Evolutionary conservation across 2,888 invertebrate genomes (phyloP), one percentile per base, ranked within the genome.

Genomic region (Scaptomyza cyrtandrae): DNA sequence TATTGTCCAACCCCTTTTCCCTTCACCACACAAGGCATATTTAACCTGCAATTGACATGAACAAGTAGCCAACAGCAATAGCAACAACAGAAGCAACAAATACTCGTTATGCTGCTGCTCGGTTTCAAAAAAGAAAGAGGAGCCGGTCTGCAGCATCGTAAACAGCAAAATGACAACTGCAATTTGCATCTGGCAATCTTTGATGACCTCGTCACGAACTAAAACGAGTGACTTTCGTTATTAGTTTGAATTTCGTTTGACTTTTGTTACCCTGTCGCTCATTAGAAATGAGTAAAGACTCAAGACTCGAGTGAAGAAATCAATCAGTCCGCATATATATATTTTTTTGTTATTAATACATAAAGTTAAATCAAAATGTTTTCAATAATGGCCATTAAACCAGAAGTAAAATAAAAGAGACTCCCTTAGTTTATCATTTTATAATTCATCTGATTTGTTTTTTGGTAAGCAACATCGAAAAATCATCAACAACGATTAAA

Each of bases 171-270:
- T 69, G 74, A 77, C 77, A 71, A 70, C 53, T 66, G 75, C 81
- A 88, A 79, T 84, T 88, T 81, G 82, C 76, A 73, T 63, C 63
- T 75, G 67, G 59, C 65, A 76, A 88, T 88, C 88, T 57, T 61
- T 78, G 89, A 86, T 90, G 90, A 90, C 89, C 90, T 90, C 89
- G 89, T 86, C 90, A 89, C 89, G 90, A 87, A 59, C 46, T 57
- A 68, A 55, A 33, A 33, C 49, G 76, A 72, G 82, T 86, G 80
- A 87, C 89, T 90, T 90, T 90, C 87, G 75, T 75, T 82, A 87
- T 87, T 78, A 83, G 81, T 86, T 81, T 79, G 69, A 65, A 76
- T 82, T 85, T 76, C 66, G 63, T 81, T 88, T 78, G 62, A 29
- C 54, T 49, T 45, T 78, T 61, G 31, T 27, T 60, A 49, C 41